These are phyloP conservation scores for Dipodomys merriami DNA, from an alignment of 2,113 vertebrate species.

Conservation along the genomic window DNA sequence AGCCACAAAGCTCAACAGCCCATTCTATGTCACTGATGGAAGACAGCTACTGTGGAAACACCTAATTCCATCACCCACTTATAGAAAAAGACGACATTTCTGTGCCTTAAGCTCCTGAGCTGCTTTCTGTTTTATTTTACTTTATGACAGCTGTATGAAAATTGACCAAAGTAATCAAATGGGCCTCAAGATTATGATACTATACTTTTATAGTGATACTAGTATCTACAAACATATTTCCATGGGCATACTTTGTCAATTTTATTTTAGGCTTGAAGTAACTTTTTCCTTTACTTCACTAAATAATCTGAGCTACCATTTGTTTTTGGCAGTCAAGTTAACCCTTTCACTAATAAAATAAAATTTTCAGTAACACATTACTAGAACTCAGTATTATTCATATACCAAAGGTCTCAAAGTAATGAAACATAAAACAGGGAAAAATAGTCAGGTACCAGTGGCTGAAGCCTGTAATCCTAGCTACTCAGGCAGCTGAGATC, in stretches of 20 bases:
- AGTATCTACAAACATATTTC: background rate
- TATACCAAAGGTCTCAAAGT: background rate
- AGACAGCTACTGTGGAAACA: background rate
- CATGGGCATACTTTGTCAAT: background rate
- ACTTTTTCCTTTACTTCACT: background rate
- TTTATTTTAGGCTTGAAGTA: background rate
- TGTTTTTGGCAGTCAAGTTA: background rate
- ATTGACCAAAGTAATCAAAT: background rate
- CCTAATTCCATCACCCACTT: background rate
- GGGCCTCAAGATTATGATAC: background rate
- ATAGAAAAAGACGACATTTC: background rate
- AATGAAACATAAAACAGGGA: background rate
- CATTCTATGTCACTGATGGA: background rate
- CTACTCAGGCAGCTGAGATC: too few relatives aligned
- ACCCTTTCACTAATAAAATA: rapidly evolving
- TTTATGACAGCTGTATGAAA: background rate
- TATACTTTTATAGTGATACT: background rate
- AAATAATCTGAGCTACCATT: background rate
- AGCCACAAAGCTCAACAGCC: background rate
- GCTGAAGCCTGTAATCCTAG: too few relatives aligned
- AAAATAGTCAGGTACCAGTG: background rate
- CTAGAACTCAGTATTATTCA: background rate
- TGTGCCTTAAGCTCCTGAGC: background rate
- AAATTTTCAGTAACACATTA: background rate
- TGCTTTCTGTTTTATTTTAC: background rate